phyloP scores from a whole-genome alignment of 2,797 vertebrate genomes.

The Pagetopsis macropterus region DNA sequence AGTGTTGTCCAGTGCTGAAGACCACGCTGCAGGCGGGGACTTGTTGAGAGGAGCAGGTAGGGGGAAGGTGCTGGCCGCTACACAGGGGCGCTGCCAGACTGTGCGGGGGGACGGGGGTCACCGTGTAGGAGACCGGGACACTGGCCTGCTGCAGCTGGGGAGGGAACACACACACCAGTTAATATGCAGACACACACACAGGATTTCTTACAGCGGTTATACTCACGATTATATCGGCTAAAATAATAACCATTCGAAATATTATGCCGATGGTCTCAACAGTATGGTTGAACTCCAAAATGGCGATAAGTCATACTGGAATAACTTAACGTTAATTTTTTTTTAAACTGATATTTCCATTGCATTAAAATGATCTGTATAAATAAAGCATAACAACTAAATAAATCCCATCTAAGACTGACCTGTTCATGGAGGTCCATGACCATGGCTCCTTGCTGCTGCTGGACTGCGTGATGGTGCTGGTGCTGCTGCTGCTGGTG shows the following conservation, averaged over 20 bases:
- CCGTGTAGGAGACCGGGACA: constrained; percentile 94
- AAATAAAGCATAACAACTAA: too few species aligned
- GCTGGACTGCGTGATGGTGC: constrained; percentile 41
- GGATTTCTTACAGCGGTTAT: background rate
- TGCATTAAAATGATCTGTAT: too few species aligned
- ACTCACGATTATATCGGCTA: too few species aligned
- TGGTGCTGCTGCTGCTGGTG: constrained; percentile 48
- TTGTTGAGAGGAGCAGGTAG: constrained; percentile 92
- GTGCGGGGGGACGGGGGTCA: constrained; percentile 93
- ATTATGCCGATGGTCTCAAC: too few species aligned
- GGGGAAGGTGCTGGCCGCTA: constrained; percentile 93
- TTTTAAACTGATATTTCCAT: too few species aligned
- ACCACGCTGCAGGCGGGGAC: constrained; percentile 95
- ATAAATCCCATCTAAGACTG: constrained; percentile 4
- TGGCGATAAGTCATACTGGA: too few species aligned
- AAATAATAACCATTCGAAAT: too few species aligned
- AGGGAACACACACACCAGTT: constrained; percentile 32
- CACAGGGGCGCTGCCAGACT: constrained; percentile 93
- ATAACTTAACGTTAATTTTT: too few species aligned
- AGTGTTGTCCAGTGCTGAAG: constrained; percentile 94
- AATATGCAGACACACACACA: constrained; percentile 48
- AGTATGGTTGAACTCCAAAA: too few species aligned
- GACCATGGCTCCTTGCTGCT: constrained; percentile 93
- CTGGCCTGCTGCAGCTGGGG: constrained; percentile 92
- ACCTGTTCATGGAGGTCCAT: constrained; percentile 98